Conservation (phyloP, 1,140 invertebrate genomes). For the Cyrtorhinus lividipennis region DNA sequence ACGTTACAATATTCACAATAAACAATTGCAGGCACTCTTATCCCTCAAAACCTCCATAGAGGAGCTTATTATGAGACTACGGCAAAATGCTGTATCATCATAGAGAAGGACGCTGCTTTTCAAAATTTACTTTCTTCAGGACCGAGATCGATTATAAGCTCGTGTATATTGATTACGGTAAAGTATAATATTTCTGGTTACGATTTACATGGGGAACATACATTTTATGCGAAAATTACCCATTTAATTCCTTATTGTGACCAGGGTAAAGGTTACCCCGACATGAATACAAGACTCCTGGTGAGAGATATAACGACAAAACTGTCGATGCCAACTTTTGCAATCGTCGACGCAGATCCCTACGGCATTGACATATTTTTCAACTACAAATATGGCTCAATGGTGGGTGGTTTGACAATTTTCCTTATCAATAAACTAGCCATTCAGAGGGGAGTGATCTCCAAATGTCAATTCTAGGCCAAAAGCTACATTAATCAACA, state of each 20-base stretch:
- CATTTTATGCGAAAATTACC: not conserved
- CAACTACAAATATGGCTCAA: conserved; percentile 2
- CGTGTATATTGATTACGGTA: not conserved
- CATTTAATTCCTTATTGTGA: not conserved
- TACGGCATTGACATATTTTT: not conserved
- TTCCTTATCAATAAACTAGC: not conserved
- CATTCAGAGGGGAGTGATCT: not conserved
- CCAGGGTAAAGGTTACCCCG: not conserved
- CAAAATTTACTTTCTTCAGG: not conserved
- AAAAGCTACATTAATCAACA: not conserved
- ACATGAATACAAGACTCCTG: not conserved
- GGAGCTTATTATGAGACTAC: not conserved
- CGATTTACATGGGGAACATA: not conserved
- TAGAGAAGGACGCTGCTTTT: not conserved
- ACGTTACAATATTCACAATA: no score
- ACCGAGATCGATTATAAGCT: not conserved
- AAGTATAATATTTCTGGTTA: not conserved
- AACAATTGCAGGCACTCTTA: not conserved
- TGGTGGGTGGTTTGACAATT: not conserved
- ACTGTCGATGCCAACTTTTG: not conserved
- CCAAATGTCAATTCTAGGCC: not conserved
- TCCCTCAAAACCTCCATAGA: not conserved
- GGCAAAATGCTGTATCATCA: not conserved
- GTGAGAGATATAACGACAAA: not conserved
- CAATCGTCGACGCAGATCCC: not conserved